Base-by-base conservation (phyloP, 1,140 invertebrate genomes). In the Ruditapes philippinarum region DNA sequence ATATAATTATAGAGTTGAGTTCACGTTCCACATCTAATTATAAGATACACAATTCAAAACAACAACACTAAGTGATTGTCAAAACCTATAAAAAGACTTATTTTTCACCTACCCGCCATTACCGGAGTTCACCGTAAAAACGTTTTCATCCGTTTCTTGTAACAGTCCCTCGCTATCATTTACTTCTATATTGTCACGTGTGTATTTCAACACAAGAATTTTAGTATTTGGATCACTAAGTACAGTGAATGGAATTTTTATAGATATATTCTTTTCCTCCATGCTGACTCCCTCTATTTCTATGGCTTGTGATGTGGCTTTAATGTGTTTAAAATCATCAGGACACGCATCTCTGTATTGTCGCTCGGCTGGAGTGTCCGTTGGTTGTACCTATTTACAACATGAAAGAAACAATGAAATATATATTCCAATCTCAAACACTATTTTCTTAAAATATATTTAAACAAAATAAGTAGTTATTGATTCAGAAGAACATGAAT, bases 121-220 rank as follows among this genome's bases (percentile, higher is more conserved):
- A 0, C 73, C 57, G 9, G 83, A 86, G 38, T n/a, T 57, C 9
- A 86, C 73, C 14, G 83, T 86, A 78, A 38, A 86, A 28, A 38
- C 17, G 51, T 89, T 81, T 0, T 83, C 79, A 0, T 31, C 49
- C 14, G n/a, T 28, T n/a, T 57, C 33, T 38, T 83, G n/a, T 2
- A 89, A 19, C 25, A 88, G 12, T 45, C 40, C 70, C 28, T 82
- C 79, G 22, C 40, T 51, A 25, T 89, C 87, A 17, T 49, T 74
- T 17, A 89, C 65, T 54, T 89, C 87, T 28, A 89, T 81, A 38
- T 76, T 73, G 33, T 89, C 87, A 42, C 57, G 60, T 22, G 60
- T 76, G 49, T 89, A 89, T 40, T 89, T 82, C 25, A 89, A 40
- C n/a, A 89, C 78, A 42, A 89, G 42, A 22, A 89, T 89, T 83